Evolutionary conservation across 2,888 invertebrate species (phyloP).

Genomic region (Papilio demoleus): DNA sequence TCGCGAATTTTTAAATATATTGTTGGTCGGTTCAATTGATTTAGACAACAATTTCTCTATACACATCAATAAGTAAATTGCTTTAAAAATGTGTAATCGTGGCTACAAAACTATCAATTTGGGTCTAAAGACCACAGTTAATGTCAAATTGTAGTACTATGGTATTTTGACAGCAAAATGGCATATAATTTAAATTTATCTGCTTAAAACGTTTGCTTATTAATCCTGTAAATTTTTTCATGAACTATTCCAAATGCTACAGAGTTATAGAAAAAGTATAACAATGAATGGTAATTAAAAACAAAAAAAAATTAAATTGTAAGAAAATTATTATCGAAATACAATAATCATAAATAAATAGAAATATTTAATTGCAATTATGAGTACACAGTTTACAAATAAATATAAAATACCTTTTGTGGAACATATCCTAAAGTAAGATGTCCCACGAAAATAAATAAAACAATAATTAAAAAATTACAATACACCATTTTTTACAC

Average conservation of each 20-base stretch:
- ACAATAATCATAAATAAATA: too few relatives aligned
- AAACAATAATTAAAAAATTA: slow-evolving; percentile 48
- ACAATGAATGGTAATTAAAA: not conserved
- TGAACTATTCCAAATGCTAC: not conserved
- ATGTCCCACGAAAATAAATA: slow-evolving; percentile 46
- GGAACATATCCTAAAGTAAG: slow-evolving; percentile 44
- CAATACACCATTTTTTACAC: slow-evolving; percentile 45
- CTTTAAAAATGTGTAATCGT: too few relatives aligned
- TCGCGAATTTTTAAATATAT: too few relatives aligned
- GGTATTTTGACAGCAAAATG: not conserved
- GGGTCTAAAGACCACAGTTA: too few relatives aligned
- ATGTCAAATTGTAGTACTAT: too few relatives aligned
- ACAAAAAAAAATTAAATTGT: not conserved
- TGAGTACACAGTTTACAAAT: too few relatives aligned
- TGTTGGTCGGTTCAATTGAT: too few relatives aligned
- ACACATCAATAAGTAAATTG: too few relatives aligned
- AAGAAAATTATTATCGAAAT: too few relatives aligned
- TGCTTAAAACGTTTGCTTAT: not conserved
- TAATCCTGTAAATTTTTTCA: not conserved
- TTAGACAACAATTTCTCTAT: too few relatives aligned
- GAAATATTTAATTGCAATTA: too few relatives aligned
- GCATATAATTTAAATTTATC: not conserved
- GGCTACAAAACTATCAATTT: too few relatives aligned
- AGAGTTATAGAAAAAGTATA: not conserved
- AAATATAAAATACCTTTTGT: slow-evolving; percentile 47